Evolutionary conservation across 2,888 invertebrate genomes (phyloP), one percentile per base, ranked within the genome.

Genomic region (Labia minor): DNA sequence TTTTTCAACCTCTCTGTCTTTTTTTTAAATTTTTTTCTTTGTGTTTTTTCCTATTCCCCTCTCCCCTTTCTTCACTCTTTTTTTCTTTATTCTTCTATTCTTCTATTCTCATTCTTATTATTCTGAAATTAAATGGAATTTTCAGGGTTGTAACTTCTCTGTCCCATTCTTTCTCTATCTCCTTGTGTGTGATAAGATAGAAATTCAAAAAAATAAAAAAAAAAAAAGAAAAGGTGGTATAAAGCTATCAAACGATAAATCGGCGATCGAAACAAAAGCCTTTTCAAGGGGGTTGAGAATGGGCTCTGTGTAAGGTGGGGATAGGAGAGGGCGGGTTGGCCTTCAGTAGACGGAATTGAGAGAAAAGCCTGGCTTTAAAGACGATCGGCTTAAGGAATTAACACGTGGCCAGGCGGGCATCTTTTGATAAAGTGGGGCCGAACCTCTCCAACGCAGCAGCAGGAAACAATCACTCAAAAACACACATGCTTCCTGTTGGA

Each of bases 191-290:
- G 49, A 49, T 49, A 49, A 49, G 49, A 49, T 49, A 49, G 49
- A 49, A 49, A 49, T 49, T 49, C 49, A 49, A 49, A 49, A 49
- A 49, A n/a, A 49, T 8, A 49, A 49, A 49, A 8, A 49, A 8
- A 49, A 49, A 10, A 14, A 49, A 49, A 49, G 16, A 49, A 49
- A 49, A 49, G 49, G 49, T 49, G 49, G 49, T 49, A 49, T 49
- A 49, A 49, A 49, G 49, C 49, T 49, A 49, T 49, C 49, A 49
- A 49, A 49, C 49, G 49, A 49, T 49, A 49, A 49, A 49, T 49
- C 49, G 49, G 16, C 49, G 49, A 49, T 49, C 49, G 49, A 49
- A 49, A 49, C n/a, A 49, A 49, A 49, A 49, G 49, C 49, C 16
- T 3, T 49, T 49, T 49, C 16, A n/a, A n/a, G 49, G 14, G 49